phyloP scores from a whole-genome alignment of 2,113 vertebrate species.

The Dermatemys mawii region DNA sequence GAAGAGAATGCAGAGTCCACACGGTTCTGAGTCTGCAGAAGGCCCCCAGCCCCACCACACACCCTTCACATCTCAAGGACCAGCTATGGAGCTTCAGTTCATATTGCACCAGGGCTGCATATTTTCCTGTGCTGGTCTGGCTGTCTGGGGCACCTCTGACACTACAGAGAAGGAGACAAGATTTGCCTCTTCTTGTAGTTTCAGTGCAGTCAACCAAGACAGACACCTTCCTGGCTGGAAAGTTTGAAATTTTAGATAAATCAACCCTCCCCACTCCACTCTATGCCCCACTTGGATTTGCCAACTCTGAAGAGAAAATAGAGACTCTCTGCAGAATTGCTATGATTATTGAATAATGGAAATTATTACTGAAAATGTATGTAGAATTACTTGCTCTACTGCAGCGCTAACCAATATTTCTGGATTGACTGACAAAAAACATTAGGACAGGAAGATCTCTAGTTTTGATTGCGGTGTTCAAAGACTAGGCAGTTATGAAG shows the following conservation, averaged over 20 bases:
- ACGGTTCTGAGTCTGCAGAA: not conserved
- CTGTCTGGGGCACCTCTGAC: not conserved
- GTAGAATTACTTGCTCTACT: not conserved
- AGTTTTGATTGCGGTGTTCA: not conserved
- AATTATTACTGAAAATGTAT: not conserved
- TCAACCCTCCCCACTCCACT: not conserved
- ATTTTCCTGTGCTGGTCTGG: not conserved
- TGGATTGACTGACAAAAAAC: not conserved
- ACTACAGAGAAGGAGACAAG: not conserved
- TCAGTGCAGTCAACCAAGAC: not conserved
- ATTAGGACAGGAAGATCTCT: not conserved
- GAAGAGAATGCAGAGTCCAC: not conserved
- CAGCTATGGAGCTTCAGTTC: rapidly evolving
- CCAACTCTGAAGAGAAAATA: not conserved
- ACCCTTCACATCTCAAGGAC: not conserved
- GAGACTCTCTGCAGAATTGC: not conserved
- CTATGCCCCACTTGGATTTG: rapidly evolving
- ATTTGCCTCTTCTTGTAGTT: not conserved
- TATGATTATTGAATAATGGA: not conserved
- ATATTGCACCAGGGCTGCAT: not conserved
- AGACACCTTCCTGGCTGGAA: not conserved
- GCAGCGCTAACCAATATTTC: not conserved
- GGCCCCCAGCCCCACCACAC: not conserved
- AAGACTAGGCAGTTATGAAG: not conserved
- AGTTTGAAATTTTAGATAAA: not conserved